phyloP scores from a whole-genome alignment of 2,113 vertebrate genomes.

The Sprattus sprattus region DNA sequence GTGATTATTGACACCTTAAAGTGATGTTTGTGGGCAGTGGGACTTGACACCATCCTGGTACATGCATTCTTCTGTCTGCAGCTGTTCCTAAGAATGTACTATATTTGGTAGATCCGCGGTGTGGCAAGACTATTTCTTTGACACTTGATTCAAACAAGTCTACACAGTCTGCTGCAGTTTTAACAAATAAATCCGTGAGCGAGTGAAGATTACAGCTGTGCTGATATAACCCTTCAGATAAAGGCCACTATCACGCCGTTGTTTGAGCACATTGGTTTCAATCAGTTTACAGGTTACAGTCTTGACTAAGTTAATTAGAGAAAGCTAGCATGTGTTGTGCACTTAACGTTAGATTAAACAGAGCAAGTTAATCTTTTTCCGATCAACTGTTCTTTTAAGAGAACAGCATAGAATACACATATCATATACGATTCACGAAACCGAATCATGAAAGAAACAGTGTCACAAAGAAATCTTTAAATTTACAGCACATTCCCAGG shows the following conservation, averaged over 20 bases:
- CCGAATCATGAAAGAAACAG: background rate
- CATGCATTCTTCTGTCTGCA: slow-evolving; percentile 46
- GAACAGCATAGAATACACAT: background rate
- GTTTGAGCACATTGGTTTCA: background rate
- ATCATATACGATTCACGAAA: background rate
- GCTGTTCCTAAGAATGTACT: slow-evolving; percentile 46
- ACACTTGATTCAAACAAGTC: slow-evolving; percentile 41
- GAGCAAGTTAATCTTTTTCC: no score
- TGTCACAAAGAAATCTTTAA: background rate
- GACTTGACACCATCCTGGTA: slow-evolving; percentile 44
- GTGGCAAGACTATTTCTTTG: slow-evolving; percentile 42
- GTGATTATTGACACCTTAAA: slow-evolving; percentile 59
- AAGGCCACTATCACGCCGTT: background rate
- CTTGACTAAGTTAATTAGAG: no score
- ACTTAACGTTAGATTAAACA: no score
- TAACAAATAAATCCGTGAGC: background rate
- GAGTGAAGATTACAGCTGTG: background rate
- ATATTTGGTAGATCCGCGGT: slow-evolving; percentile 50
- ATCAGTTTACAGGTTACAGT: background rate
- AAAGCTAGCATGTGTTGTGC: no score
- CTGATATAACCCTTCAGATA: background rate
- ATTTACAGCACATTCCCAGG: background rate
- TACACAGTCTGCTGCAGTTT: background rate
- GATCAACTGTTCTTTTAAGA: no score
- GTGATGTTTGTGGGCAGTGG: slow-evolving; percentile 46